phyloP scores from a whole-genome alignment of 2,797 vertebrate genomes.

The Vultur gryphus region DNA sequence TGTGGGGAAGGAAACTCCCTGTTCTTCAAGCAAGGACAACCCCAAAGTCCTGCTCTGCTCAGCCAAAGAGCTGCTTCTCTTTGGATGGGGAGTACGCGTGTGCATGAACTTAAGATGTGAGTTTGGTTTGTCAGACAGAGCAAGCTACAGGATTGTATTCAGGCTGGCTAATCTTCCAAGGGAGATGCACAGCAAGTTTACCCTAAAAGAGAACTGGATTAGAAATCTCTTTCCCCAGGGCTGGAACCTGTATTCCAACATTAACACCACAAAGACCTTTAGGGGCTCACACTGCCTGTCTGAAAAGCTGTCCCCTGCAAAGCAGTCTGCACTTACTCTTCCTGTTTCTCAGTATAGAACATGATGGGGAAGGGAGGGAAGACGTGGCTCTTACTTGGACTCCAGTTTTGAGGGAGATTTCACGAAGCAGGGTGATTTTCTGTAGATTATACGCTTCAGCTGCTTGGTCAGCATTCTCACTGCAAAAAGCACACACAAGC shows the following conservation, averaged over 20 bases:
- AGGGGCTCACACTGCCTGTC: rapidly evolving
- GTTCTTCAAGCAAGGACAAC: background rate
- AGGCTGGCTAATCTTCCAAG: background rate
- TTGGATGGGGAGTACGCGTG: rapidly evolving
- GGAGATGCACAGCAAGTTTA: background rate
- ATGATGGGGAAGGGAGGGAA: background rate
- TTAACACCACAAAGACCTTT: background rate
- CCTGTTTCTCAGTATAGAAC: background rate
- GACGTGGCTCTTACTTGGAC: slow-evolving; percentile 82
- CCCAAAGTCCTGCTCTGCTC: background rate
- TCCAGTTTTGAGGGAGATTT: slow-evolving; percentile 96
- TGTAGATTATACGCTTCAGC: slow-evolving; percentile 90
- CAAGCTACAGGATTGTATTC: background rate
- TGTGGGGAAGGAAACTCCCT: background rate
- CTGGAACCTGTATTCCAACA: background rate
- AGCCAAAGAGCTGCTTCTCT: background rate
- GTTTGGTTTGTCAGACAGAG: background rate
- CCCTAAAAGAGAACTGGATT: background rate
- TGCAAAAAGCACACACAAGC: slow-evolving; percentile 48
- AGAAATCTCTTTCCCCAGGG: background rate
- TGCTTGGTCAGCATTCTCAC: slow-evolving; percentile 92
- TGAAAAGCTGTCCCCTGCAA: background rate
- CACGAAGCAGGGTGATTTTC: slow-evolving; percentile 91
- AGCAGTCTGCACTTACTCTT: background rate
- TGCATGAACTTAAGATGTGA: rapidly evolving